Conservation (phyloP, 2,888 invertebrate species). For the Ctena decussata region DNA sequence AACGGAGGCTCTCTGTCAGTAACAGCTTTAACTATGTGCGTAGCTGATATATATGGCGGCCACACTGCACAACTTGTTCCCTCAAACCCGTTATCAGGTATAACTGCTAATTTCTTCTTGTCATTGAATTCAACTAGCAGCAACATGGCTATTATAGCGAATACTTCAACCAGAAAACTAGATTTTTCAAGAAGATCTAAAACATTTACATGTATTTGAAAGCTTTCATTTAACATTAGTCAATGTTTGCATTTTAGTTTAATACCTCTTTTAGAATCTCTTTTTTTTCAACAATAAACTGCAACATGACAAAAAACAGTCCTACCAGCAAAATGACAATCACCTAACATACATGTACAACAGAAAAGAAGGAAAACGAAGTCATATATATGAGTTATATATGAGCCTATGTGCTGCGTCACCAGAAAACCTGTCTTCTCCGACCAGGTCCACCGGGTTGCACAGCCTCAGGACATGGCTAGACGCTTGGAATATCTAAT, state of each 20-base stretch:
- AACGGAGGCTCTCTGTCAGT: neutral
- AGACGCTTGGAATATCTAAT: too few relatives aligned
- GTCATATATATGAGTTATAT: too few relatives aligned
- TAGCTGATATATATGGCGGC: neutral
- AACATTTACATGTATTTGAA: neutral
- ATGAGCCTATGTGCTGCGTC: too few relatives aligned
- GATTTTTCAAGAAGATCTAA: neutral
- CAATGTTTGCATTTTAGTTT: neutral
- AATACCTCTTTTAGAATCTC: neutral
- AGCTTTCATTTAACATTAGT: neutral
- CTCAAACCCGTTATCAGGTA: slow-evolving; percentile 24
- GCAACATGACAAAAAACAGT: too few relatives aligned
- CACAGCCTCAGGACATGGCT: too few relatives aligned
- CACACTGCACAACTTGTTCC: slow-evolving; percentile 11
- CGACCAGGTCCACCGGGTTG: too few relatives aligned
- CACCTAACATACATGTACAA: too few relatives aligned
- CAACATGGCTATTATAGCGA: slow-evolving; percentile 5
- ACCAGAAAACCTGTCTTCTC: too few relatives aligned
- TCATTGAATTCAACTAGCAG: slow-evolving; percentile 13
- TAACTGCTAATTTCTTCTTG: neutral
- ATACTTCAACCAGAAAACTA: neutral
- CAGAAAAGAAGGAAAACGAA: too few relatives aligned
- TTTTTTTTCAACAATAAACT: neutral
- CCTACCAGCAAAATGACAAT: too few relatives aligned
- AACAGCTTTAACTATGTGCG: neutral